Conservation (phyloP, 2,113 vertebrate species). For the Pardalotus punctatus region DNA sequence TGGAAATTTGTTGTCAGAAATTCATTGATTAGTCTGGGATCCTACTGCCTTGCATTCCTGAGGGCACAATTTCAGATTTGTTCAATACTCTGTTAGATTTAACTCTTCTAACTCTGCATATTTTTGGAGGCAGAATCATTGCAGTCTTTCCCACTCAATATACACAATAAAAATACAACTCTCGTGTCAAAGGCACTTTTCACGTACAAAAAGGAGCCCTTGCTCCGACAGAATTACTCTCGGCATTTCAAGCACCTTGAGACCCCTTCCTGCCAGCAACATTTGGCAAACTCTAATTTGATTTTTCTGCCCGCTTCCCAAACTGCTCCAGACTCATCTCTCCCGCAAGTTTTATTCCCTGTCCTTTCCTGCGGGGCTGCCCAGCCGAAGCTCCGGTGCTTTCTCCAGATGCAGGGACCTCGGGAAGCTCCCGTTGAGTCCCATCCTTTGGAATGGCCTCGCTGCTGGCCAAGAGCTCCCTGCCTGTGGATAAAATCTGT, state of each 20-base stretch:
- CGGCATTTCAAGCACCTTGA: background rate
- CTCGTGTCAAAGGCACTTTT: background rate
- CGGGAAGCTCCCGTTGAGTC: background rate
- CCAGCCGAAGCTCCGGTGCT: background rate
- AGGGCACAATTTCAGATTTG: background rate
- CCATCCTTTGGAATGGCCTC: background rate
- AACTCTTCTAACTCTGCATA: background rate
- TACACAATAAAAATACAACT: fast-evolving
- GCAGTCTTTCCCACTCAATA: background rate
- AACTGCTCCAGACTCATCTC: background rate
- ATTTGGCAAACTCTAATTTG: background rate
- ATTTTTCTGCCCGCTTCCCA: background rate
- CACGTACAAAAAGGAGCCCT: background rate
- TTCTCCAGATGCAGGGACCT: background rate
- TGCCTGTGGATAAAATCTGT: background rate
- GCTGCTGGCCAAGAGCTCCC: background rate
- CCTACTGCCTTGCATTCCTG: background rate
- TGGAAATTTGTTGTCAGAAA: background rate
- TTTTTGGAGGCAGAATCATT: background rate
- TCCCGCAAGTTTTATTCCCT: background rate
- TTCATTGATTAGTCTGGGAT: background rate
- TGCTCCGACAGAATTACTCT: no score
- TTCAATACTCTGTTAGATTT: background rate
- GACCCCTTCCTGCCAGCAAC: background rate
- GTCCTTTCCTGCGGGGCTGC: background rate